Conservation (phyloP, 1,140 invertebrate species). For the Leptonema lineaticorne region DNA sequence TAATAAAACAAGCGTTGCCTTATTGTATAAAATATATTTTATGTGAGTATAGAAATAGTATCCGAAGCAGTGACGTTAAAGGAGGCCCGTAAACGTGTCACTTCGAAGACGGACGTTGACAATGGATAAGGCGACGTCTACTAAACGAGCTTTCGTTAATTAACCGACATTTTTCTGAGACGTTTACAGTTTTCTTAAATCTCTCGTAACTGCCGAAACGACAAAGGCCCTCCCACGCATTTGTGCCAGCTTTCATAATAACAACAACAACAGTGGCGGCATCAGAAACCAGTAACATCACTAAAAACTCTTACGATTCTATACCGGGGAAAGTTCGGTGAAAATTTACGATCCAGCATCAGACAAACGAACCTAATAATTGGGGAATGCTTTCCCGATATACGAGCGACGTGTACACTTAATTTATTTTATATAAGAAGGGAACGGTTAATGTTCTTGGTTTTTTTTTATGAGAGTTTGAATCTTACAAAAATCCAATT, state of each 20-base stretch:
- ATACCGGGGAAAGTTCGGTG: neutral
- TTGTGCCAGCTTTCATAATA: no score
- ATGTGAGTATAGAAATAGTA: no score
- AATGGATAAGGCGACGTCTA: constrained; percentile 4
- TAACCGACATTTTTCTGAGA: constrained; percentile 30
- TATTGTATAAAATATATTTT: no score
- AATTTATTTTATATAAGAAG: no score
- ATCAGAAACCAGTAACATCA: constrained; percentile 5
- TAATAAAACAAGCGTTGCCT: no score
- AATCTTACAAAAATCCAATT: no score
- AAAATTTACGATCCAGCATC: constrained; percentile 26
- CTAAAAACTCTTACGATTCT: neutral
- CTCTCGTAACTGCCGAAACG: constrained; percentile 10
- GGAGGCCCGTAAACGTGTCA: no score
- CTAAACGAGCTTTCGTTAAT: constrained; percentile 24
- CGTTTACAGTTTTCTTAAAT: constrained; percentile 40
- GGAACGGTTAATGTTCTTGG: no score
- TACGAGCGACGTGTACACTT: neutral
- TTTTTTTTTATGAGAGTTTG: no score
- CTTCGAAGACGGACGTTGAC: neutral
- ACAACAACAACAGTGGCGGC: constrained; percentile 3
- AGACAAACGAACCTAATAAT: constrained; percentile 27
- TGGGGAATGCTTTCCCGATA: constrained; percentile 22
- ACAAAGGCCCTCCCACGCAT: constrained; percentile 35
- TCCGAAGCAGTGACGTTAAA: no score